Base-by-base conservation (phyloP, 1,140 invertebrate genomes). In the Frieseomelitta varia region DNA sequence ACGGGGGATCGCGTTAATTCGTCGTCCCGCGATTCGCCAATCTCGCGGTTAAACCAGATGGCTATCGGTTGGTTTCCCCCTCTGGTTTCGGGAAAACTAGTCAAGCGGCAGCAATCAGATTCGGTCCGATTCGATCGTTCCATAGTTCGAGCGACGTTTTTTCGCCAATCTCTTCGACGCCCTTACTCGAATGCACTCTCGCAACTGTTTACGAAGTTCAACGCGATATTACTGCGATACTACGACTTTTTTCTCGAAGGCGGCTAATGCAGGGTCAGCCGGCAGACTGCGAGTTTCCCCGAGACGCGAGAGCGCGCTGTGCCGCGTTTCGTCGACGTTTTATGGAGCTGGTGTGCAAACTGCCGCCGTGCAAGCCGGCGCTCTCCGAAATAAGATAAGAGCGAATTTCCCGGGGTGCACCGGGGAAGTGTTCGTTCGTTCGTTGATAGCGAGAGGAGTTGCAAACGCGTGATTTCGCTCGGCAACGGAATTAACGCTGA, bases 361-460 rank as follows among this genome's bases (percentile, higher is more conserved):
- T 76, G 1, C 27, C 21, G 27, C 58, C 58, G 17, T 63, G 58
- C 58, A 77, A 63, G 47, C 30, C 14, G 77, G 3, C 34, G 47
- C 17, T 69, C 4, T 17, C 14, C 56, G 47, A 63, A 47, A 67
- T 63, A 75, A 67, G 27, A 67, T 53, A 67, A 65, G 39, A 24
- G 14, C 21, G 47, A 51, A n/a, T 30, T 51, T 81, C 56, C 24
- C 68, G 14, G 12, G 4, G 27, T 67, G 14, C 63, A 17, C 4
- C 6, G 30, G 27, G 21, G 47, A 21, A 15, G 17, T 21, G 30
- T 67, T 39, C 24, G 27, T 34, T 56, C 12, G 12, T 4, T 24
- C 14, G 61, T 67, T 81, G 65, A 67, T 75, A 24, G 51, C 30
- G 51, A 30, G 65, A 81, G 55, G 61, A 76, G 76, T 81, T 61